These are phyloP conservation scores for Orgyia antiqua DNA, from an alignment of 2,888 invertebrate genomes.

Conservation along the genomic window DNA sequence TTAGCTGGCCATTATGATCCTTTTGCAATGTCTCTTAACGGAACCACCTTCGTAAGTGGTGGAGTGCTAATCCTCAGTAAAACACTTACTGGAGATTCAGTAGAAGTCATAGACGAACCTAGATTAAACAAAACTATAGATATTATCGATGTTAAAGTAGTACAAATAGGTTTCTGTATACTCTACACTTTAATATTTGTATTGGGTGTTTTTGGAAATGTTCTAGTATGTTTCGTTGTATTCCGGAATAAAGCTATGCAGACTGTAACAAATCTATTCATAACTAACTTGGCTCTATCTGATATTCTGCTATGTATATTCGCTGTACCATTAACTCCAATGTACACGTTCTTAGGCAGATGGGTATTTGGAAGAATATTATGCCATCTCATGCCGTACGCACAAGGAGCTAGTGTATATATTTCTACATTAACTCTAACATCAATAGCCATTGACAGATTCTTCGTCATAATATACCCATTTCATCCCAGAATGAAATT, in stretches of 20 bases:
- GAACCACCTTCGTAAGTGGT: slow-evolving; percentile 43
- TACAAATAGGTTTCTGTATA: slow-evolving; percentile 86
- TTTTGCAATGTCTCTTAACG: slow-evolving; percentile 56
- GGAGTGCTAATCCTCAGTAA: slow-evolving; percentile 63
- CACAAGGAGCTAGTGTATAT: slow-evolving; percentile 92
- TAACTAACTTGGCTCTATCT: slow-evolving; percentile 91
- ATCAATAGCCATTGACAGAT: slow-evolving; percentile 95
- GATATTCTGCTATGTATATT: slow-evolving; percentile 91
- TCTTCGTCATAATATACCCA: slow-evolving; percentile 93
- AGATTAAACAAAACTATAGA: slow-evolving; percentile 67
- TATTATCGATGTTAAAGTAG: slow-evolving; percentile 80
- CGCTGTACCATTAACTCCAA: slow-evolving; percentile 93
- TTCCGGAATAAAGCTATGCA: slow-evolving; percentile 92
- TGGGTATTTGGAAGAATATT: slow-evolving; percentile 92
- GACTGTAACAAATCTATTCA: slow-evolving; percentile 94
- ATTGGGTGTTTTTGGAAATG: slow-evolving; percentile 88
- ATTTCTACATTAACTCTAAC: slow-evolving; percentile 93
- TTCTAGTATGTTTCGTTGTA: slow-evolving; percentile 91
- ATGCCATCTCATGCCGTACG: slow-evolving; percentile 91
- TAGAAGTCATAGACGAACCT: slow-evolving; percentile 62
- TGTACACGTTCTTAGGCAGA: slow-evolving; percentile 88
- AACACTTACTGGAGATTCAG: slow-evolving; percentile 61
- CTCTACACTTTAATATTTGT: slow-evolving; percentile 89
- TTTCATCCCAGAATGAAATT: slow-evolving; percentile 90
- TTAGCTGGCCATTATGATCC: slow-evolving; percentile 41